Evolutionary conservation across 2,797 vertebrate species (phyloP), one percentile per base, ranked within the genome.

Genomic region (Poeciliopsis presidionis): DNA sequence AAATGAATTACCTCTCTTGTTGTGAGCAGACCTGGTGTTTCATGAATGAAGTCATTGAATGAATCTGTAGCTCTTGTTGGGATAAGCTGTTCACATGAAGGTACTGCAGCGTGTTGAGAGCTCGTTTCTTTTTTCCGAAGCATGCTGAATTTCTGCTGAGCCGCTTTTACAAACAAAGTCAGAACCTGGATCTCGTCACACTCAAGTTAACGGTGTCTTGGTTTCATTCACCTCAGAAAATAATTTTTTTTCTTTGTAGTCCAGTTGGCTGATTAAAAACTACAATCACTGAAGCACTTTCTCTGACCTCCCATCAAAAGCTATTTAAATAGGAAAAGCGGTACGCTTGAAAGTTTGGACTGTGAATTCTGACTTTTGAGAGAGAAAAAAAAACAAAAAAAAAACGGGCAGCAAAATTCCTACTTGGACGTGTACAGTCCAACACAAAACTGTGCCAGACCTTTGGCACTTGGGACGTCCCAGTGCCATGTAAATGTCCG

Each of bases 1-100:
- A 1, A 69, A n/a, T n/a, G 11, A 69, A 55, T 49, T 25, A 73
- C 79, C 79, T 82, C 43, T 14, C 72, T 75, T 55, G 46, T n/a
- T 65, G 33, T 61, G 53, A 55, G 43, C 45, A 30, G 72, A 77
- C 53, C 53, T 75, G 13, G 9, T 53, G 53, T 63, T 28, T 30
- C 28, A 7, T 61, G 59, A 18, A 43, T 74, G 18, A 41, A 41
- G 25, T 69, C 30, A n/a, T 18, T 55, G 39, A 30, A 36, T 41
- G 30, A 43, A 69, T 45, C 13, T 59, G 53, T 78, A 82, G 55
- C 76, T 53, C 9, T 55, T 30, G 25, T 59, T 30, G 28, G 55
- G n/a, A 30, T 30, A 2, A n/a, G 28, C 55, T 59, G 55, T 28
- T 59, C 55, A 30, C n/a, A 14, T 59, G 55, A 59, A 30, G 55